Evolutionary conservation across 2,797 vertebrate genomes (phyloP).

Genomic region (Chiloscyllium punctatum): DNA sequence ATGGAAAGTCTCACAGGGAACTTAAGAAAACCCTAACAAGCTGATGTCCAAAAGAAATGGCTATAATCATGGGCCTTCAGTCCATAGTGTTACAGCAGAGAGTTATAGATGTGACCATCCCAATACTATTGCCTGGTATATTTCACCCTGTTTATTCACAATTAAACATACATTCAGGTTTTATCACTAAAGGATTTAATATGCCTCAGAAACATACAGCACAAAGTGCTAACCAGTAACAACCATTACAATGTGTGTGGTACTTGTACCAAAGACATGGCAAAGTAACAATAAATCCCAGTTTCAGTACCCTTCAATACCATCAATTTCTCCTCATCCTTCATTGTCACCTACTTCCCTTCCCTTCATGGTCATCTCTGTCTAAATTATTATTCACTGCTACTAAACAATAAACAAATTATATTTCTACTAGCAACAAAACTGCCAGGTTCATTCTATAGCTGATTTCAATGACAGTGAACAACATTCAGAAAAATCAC

Average conservation of each 20-base stretch:
- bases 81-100: background rate
- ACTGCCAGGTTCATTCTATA: background rate
- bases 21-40: background rate
- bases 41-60: background rate
- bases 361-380: background rate
- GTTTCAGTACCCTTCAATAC: background rate
- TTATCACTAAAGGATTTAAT: background rate
- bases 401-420: background rate
- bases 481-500: background rate
- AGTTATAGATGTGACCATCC: background rate
- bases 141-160: background rate
- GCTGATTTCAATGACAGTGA: background rate
- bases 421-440: background rate
- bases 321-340: background rate
- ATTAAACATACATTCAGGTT: background rate
- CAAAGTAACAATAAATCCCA: background rate
- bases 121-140: background rate
- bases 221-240: background rate
- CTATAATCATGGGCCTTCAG: background rate
- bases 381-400: background rate
- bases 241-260: background rate
- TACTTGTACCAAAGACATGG: background rate
- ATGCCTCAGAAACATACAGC: background rate
- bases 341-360: background rate
- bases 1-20: no score